phyloP scores from a whole-genome alignment of 1,140 invertebrate species.

The Parasteatoda tepidariorum region DNA sequence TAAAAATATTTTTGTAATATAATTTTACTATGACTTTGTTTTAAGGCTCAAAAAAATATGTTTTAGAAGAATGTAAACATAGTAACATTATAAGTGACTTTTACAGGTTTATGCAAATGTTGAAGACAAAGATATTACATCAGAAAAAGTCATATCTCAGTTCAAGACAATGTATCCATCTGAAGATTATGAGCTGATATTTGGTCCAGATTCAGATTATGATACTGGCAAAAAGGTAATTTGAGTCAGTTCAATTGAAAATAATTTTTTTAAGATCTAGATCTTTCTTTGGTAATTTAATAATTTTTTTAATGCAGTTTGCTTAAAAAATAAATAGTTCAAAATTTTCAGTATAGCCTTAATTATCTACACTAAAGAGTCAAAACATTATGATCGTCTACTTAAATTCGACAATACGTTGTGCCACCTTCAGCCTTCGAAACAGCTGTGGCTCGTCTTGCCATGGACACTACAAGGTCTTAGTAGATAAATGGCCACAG shows the following conservation, averaged over 20 bases:
- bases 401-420: background rate
- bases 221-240: conserved; percentile 80
- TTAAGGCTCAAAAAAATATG: no score
- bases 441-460: no score
- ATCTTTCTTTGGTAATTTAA: no score
- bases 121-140: conserved; percentile 70
- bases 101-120: conserved; percentile 68
- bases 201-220: conserved; percentile 90
- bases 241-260: background rate
- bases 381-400: background rate
- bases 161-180: conserved; percentile 77
- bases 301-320: no score
- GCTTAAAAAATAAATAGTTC: no score
- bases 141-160: conserved; percentile 78
- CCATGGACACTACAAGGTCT: no score
- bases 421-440: background rate
- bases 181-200: conserved; percentile 81
- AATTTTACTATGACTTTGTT: no score
- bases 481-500: no score
- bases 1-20: no score
- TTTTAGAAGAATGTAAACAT: no score
- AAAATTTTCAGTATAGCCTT: background rate
- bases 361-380: background rate
- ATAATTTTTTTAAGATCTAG: no score
- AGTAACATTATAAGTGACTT: no score